Evolutionary conservation across 1,140 invertebrate genomes (phyloP).

Genomic region (Cepaea nemoralis): DNA sequence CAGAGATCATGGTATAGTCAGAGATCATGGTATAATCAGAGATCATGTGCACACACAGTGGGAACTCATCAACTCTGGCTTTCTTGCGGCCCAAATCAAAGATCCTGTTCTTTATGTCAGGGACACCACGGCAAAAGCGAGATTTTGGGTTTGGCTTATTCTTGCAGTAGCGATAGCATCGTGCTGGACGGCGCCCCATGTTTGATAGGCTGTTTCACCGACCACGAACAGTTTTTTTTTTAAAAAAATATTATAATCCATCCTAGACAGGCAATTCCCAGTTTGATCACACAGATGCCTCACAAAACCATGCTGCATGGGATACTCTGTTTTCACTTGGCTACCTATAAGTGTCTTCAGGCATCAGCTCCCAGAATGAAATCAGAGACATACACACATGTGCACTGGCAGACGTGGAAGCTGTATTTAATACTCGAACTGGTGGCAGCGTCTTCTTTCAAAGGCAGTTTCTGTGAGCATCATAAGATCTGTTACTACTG

Average conservation of each 20-base stretch:
- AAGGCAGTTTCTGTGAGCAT: not conserved
- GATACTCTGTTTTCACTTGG: not conserved
- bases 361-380: not conserved
- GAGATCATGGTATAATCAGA: constrained; percentile 99
- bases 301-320: not conserved
- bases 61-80: constrained; percentile 96
- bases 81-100: constrained; percentile 99
- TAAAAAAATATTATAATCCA: not conserved
- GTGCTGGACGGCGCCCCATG: no score
- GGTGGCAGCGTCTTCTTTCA: not conserved
- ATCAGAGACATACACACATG: not conserved
- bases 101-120: constrained; percentile 97
- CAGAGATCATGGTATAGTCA: constrained; percentile 99
- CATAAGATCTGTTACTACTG: not conserved
- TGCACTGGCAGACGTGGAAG: not conserved
- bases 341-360: not conserved
- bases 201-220: no score
- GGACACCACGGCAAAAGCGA: constrained; percentile 99
- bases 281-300: not conserved
- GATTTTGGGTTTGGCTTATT: constrained; percentile 99
- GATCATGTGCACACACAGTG: constrained; percentile 95
- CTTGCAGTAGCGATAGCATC: constrained; percentile 99
- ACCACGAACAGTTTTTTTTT: no score
- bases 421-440: not conserved
- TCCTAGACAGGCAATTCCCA: not conserved